A percentile compares a stretch with the other conserved stretches of the same genome.
phyloP scores from a whole-genome alignment of 2,113 vertebrate genomes.

The Zosterops pallidus region DNA sequence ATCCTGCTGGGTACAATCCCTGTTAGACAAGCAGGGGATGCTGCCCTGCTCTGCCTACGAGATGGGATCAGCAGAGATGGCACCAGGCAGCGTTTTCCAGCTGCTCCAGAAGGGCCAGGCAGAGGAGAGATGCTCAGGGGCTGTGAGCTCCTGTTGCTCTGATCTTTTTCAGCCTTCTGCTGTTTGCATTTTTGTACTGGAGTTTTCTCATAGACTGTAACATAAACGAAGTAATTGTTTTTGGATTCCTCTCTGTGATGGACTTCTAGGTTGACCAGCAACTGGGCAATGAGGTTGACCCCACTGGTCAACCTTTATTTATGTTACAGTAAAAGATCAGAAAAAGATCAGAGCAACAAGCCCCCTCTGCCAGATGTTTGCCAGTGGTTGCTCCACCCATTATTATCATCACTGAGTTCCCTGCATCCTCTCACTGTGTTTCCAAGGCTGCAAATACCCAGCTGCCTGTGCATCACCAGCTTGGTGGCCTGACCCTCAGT shows the following conservation, averaged over 20 bases:
- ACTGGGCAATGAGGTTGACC: too few species aligned
- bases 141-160: background rate
- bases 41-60: conserved; percentile 42
- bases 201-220: too few species aligned
- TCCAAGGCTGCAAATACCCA: background rate
- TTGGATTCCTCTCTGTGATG: too few species aligned
- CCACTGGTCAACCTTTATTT: too few species aligned
- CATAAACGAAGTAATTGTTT: too few species aligned
- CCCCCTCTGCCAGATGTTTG: background rate
- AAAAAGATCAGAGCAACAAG: too few species aligned
- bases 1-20: background rate
- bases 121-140: conserved; percentile 10
- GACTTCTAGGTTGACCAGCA: too few species aligned
- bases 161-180: too few species aligned
- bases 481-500: background rate
- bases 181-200: too few species aligned
- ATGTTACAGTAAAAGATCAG: too few species aligned
- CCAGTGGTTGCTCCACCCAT: background rate
- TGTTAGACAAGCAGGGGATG: conserved; percentile 37
- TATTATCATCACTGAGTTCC: background rate
- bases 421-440: background rate
- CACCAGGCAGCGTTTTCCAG: conserved; percentile 33
- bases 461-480: background rate
- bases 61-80: conserved; percentile 20
- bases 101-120: conserved; percentile 35